Percentiles rank a stretch among this genome's conserved stretches.
Evolutionary conservation across 2,888 invertebrate genomes (phyloP).

Genomic region (Meteorus colon): DNA sequence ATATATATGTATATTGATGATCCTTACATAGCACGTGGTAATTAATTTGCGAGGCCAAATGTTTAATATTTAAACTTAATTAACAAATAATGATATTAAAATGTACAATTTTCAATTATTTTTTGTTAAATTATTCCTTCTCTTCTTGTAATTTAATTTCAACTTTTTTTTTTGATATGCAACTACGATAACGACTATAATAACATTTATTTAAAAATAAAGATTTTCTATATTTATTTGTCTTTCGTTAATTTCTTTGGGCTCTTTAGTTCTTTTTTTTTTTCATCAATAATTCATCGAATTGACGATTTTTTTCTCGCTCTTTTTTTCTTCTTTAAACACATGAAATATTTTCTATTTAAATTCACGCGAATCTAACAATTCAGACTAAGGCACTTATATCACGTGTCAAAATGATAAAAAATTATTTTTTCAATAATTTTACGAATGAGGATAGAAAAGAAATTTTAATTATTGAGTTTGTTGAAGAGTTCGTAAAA

Average conservation of each 20-base stretch:
- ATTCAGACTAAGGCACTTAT: slow-evolving; percentile 51
- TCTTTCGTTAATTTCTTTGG: no score
- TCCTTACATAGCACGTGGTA: slow-evolving; percentile 67
- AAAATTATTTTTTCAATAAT: slow-evolving; percentile 3
- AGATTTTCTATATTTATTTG: no score
- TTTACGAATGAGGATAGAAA: not conserved
- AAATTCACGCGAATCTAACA: slow-evolving; percentile 42
- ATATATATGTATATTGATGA: slow-evolving; percentile 30
- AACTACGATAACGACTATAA: slow-evolving; percentile 20
- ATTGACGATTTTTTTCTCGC: no score
- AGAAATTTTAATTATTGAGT: not conserved
- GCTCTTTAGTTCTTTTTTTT: no score
- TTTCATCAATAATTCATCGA: no score
- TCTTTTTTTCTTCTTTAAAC: no score
- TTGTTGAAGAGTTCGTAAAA: not conserved
- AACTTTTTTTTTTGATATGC: not conserved
- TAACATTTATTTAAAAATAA: slow-evolving; percentile 8
- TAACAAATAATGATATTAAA: slow-evolving; percentile 1
- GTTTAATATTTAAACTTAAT: slow-evolving; percentile 1
- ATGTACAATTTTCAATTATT: not conserved
- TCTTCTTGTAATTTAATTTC: not conserved
- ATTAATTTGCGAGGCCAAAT: slow-evolving; percentile 69
- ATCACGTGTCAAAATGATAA: slow-evolving; percentile 41
- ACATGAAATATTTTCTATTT: not conserved
- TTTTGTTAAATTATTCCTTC: not conserved